Base-by-base conservation (phyloP, 2,888 invertebrate species). In the Idaea aversata region DNA sequence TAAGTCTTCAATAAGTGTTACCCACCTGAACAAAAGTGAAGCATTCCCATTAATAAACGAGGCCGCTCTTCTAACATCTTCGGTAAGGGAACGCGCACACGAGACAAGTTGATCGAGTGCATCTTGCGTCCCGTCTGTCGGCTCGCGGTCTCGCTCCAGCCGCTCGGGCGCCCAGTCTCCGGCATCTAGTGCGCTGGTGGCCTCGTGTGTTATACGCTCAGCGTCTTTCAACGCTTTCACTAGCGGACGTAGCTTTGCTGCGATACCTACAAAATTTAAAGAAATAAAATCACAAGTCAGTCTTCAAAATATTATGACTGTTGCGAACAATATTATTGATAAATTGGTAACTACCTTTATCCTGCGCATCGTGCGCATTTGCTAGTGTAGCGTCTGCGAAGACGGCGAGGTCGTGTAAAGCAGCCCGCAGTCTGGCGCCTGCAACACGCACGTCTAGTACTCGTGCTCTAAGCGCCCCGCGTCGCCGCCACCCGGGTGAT, bases 41-140 rank as follows among this genome's bases (percentile, higher is more conserved):
- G 96, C 96, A 84, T 97, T 97, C 68, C 97, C 97, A 90, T 97
- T 98, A 78, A 98, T 98, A 82, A 98, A 97, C 15, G 98, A 97
- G 16, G 98, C 96, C 15, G 97, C 96, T 84, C 97, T 97, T 72
- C 97, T 94, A 58, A 98, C 97, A 88, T 98, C 98, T 85, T 97
- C 97, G 0, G 97, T 97, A 36, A 99, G 94, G 7, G 97, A 97
- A 81, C 97, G 94, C 15, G 98, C 96, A 80, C 97, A 97, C 10
- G 97, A 96, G 70, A 98, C 96, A 68, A 99, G 93, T 85, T 97
- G 97, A 87, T 98, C 98, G 59, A 99, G 91, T 57, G 97, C 96
- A 86, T 98, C 98, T 16, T 96, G 96, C 69, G 94, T 95, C 61
- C 93, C 93, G 75, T 93, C 94, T 2, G 93, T 93, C 65, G 94